A percentile compares a stretch with the other conserved stretches of the same genome.
Evolutionary conservation across 2,888 invertebrate genomes (phyloP).

Genomic region (Caenorhabditis zanzibari): DNA sequence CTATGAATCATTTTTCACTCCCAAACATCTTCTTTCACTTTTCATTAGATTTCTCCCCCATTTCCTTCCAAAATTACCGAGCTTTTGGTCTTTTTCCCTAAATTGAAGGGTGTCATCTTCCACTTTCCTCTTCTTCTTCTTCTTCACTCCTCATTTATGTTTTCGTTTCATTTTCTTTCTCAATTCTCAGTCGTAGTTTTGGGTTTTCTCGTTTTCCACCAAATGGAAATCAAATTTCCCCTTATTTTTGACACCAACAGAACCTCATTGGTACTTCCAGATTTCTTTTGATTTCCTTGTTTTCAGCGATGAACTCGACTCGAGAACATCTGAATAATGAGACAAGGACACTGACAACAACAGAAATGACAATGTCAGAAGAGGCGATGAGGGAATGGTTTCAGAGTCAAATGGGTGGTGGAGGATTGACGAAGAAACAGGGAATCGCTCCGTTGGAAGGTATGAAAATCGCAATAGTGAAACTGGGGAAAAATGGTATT

Average conservation of each 20-base stretch:
- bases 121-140: conserved; percentile 14
- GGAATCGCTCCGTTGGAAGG: conserved; percentile 10
- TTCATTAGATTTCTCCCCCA: conserved; percentile 14
- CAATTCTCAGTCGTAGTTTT: too few species aligned
- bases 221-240: conserved; percentile 20
- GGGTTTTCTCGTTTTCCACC: not conserved
- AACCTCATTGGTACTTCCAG: not conserved
- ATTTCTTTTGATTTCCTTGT: not conserved
- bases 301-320: conserved; percentile 26
- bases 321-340: not conserved
- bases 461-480: not conserved
- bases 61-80: conserved; percentile 12
- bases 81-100: conserved; percentile 17
- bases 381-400: conserved; percentile 57
- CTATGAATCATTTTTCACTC: conserved; percentile 27
- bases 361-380: conserved; percentile 37
- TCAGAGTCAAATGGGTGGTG: conserved; percentile 37
- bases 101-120: conserved; percentile 33
- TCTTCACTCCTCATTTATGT: conserved; percentile 11
- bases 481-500: too few species aligned
- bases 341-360: conserved; percentile 6
- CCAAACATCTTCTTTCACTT: conserved; percentile 20
- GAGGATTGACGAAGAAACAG: not conserved
- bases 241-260: not conserved
- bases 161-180: conserved; percentile 9